These are phyloP conservation scores for Rhinolophus sinicus DNA, from an alignment of 2,113 vertebrate species.

Conservation along the genomic window DNA sequence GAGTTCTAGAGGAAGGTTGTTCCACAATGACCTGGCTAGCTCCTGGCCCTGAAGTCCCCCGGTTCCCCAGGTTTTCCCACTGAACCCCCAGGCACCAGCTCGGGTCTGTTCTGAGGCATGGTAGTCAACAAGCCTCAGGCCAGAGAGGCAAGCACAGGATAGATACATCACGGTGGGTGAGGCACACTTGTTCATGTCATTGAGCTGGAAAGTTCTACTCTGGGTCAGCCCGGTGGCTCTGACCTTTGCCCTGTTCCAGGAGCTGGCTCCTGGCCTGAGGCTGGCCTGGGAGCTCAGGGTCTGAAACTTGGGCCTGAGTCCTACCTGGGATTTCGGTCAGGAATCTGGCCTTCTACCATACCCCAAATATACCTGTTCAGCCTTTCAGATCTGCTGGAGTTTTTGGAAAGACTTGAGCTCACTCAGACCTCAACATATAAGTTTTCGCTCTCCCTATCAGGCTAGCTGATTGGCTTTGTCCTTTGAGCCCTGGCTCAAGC, in stretches of 20 bases:
- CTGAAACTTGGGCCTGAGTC: not conserved
- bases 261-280: not conserved
- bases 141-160: not conserved
- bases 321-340: not conserved
- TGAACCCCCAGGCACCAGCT: not conserved
- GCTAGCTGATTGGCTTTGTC: not conserved
- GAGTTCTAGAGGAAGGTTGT: not conserved
- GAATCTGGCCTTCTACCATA: not conserved
- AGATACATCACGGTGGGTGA: rapidly evolving
- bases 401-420: not conserved
- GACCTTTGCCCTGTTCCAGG: not conserved
- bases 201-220: not conserved
- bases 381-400: not conserved
- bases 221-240: not conserved
- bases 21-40: not conserved
- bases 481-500: not conserved
- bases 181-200: not conserved
- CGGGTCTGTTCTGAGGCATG: not conserved
- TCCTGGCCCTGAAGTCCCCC: not conserved
- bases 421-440: not conserved
- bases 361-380: not conserved
- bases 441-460: not conserved
- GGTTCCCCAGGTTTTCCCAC: not conserved
- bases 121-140: not conserved
- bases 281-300: not conserved